These are phyloP conservation scores for Stigmatopora argus DNA, from an alignment of 2,113 vertebrate genomes.

Conservation along the genomic window DNA sequence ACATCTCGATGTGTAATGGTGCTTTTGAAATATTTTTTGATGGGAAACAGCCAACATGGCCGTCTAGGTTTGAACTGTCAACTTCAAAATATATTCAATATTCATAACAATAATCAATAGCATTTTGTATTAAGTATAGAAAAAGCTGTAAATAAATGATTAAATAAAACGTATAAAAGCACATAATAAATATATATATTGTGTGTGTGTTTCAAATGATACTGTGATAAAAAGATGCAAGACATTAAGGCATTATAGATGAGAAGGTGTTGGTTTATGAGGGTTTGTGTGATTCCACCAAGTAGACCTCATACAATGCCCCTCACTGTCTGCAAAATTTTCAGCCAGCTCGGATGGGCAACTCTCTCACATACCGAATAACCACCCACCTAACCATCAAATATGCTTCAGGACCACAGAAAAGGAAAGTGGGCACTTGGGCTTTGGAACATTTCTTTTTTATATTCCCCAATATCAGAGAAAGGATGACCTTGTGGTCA, in stretches of 20 bases:
- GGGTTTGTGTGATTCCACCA: slow-evolving; percentile 31
- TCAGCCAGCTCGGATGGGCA: slow-evolving; percentile 40
- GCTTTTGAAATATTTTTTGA: slow-evolving; percentile 8
- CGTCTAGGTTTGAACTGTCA: not conserved
- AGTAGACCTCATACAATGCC: slow-evolving; percentile 49
- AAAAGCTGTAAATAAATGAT: not conserved
- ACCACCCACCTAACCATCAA: slow-evolving; percentile 45
- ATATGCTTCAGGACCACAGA: slow-evolving; percentile 43
- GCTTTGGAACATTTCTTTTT: slow-evolving; percentile 42
- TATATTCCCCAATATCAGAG: slow-evolving; percentile 15
- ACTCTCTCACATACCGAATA: slow-evolving; percentile 40
- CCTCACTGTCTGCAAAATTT: slow-evolving; percentile 54
- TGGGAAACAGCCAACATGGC: not conserved
- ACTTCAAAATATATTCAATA: too few species aligned
- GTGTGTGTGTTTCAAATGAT: slow-evolving; percentile 41
- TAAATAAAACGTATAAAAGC: slow-evolving; percentile 11
- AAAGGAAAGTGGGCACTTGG: slow-evolving; percentile 11
- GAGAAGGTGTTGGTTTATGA: slow-evolving; percentile 32
- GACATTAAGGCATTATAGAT: slow-evolving; percentile 19
- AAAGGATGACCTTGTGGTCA: slow-evolving; percentile 44
- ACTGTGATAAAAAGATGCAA: slow-evolving; percentile 39
- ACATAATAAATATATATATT: slow-evolving; percentile 17
- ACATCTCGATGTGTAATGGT: slow-evolving; percentile 10
- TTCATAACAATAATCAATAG: too few species aligned
- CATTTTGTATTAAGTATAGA: not conserved